phyloP scores from a whole-genome alignment of 2,888 invertebrate species.

The Amitus sp. region DNA sequence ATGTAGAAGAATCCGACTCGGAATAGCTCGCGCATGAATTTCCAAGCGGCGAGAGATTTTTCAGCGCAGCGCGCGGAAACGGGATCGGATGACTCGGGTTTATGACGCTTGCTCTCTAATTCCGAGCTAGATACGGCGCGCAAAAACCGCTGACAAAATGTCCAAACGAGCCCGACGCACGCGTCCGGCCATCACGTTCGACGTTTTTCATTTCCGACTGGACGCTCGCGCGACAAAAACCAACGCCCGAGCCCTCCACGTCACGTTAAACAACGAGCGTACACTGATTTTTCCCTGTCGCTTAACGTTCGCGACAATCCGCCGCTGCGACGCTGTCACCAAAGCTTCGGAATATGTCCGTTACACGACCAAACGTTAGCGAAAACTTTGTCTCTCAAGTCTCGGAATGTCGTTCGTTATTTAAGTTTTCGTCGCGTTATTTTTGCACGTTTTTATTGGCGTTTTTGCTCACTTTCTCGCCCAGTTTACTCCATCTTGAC shows the following conservation, averaged over 20 bases:
- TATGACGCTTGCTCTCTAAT: not conserved
- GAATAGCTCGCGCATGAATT: not conserved
- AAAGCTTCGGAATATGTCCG: too few relatives aligned
- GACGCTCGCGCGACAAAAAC: not conserved
- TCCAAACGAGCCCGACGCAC: constrained; percentile 7
- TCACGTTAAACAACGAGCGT: constrained; percentile 15
- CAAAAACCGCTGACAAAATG: constrained; percentile 8
- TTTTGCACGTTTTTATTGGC: too few relatives aligned
- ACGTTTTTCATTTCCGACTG: constrained; percentile 14
- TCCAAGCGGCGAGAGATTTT: not conserved
- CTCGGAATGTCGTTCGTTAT: too few relatives aligned
- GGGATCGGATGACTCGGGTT: constrained; percentile 1
- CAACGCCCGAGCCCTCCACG: not conserved
- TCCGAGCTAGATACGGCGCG: not conserved
- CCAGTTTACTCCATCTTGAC: too few relatives aligned
- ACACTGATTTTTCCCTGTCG: constrained; percentile 20
- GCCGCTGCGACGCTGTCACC: not conserved
- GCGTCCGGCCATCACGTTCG: constrained; percentile 12
- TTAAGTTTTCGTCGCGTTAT: too few relatives aligned
- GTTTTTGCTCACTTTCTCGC: too few relatives aligned
- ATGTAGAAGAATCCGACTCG: too few relatives aligned
- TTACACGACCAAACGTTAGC: too few relatives aligned
- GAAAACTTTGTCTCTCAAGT: too few relatives aligned
- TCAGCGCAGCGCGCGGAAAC: not conserved
- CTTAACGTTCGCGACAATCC: not conserved